Base-by-base conservation (phyloP, 2,797 vertebrate genomes). In the Gephyroberyx darwinii region DNA sequence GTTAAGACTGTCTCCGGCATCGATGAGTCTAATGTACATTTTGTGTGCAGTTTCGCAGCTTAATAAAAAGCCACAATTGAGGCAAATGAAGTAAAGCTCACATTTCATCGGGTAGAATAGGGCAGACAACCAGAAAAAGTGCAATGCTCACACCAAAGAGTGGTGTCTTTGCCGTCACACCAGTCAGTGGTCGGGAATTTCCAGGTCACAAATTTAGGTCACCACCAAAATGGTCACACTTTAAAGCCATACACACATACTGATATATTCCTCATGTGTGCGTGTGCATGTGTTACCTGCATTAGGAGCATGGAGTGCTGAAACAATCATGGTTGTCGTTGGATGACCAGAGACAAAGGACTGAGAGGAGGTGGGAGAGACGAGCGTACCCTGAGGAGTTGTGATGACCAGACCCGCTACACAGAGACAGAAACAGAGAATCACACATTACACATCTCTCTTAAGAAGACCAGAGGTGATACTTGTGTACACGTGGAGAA, bases 381-480 rank as follows among this genome's bases (percentile, higher is more conserved):
- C 95, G 62, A 99, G 91, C 19, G 96, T 96, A 88, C 96, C 96
- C 88, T 96, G 96, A 5, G 96, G 96, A 84, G 97, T 98, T 5
- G 96, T 97, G 91, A 98, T 97, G 82, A 99, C 97, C 84, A 99
- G 91, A 89, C 97, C 97, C 6, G 97, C 97, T 95, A 93, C 88
- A 80, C 58, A 69, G 2, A 53, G 13, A 83, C 56, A 47, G 19
- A 39, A 43, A 64, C 35, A 67, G 17, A 65, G 9, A 33, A 77
- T 20, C 8, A 43, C 65, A 58, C 8, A 33, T 48, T 13, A 50
- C 43, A 50, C 16, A 33, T 37, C 53, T 20, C 19, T 10, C 19
- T 33, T n/a, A 20, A 6, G 51, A 10, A 45, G 4, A 16, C 13
- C 43, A 16, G 39, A 41, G 12, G 39, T 10, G 9, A 41, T 12